A percentile compares a stretch with the other conserved stretches of the same genome.
Evolutionary conservation across 1,140 invertebrate genomes (phyloP).

Genomic region (Panagrolaimus sp.): DNA sequence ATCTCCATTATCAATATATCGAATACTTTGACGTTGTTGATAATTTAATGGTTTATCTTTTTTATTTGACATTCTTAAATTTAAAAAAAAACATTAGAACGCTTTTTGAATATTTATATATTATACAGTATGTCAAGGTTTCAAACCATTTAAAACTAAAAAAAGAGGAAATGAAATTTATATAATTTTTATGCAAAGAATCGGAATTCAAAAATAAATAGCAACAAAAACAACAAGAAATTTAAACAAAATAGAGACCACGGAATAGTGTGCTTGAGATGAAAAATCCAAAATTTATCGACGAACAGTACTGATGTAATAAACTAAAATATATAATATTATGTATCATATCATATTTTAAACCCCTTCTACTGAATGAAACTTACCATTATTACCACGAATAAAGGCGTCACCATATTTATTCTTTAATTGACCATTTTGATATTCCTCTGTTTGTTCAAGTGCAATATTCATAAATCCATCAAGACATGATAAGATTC

Average conservation of each 20-base stretch:
- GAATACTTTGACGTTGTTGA: constrained; percentile 42
- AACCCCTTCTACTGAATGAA: not conserved
- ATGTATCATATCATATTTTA: not conserved
- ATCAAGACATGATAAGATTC: constrained; percentile 91
- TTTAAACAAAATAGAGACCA: constrained; percentile 18
- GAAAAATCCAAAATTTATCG: not conserved
- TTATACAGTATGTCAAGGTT: too few relatives aligned
- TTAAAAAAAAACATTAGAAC: too few relatives aligned
- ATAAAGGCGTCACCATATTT: constrained; percentile 99
- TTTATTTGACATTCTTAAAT: too few relatives aligned
- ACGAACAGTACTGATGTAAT: constrained; percentile 7
- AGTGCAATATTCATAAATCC: constrained; percentile 99
- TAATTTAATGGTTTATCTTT: constrained; percentile 42
- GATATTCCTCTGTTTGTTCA: constrained; percentile 98
- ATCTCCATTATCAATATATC: constrained; percentile 36
- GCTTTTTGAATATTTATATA: too few relatives aligned
- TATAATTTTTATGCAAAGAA: too few relatives aligned
- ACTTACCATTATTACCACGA: constrained; percentile 80
- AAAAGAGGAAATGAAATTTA: too few relatives aligned
- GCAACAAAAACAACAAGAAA: constrained; percentile 56
- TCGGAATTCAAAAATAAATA: not conserved
- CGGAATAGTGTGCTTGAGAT: too few relatives aligned
- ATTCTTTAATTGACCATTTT: constrained; percentile 96
- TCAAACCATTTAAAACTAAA: too few relatives aligned
- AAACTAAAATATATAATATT: not conserved